Evolutionary conservation across 2,797 vertebrate species (phyloP).

Genomic region (Chrosomus eos): DNA sequence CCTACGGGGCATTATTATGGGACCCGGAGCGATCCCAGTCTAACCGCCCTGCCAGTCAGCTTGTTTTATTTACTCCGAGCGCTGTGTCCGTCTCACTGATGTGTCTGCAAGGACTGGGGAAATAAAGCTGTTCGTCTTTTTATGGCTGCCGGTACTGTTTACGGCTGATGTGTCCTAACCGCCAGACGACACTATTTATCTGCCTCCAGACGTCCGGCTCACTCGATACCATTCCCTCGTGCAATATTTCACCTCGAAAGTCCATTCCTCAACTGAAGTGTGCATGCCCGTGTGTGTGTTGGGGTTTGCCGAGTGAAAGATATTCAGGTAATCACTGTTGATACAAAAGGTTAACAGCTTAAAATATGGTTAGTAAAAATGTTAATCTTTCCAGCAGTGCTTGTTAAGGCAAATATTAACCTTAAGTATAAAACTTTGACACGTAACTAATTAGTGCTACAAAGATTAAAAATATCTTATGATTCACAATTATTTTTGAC

Average conservation of each 20-base stretch:
- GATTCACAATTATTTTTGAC: background rate
- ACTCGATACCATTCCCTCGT: conserved; percentile 33
- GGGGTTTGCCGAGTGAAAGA: background rate
- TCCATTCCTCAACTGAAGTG: conserved; percentile 23
- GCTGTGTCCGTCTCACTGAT: conserved; percentile 70
- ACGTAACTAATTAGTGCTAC: background rate
- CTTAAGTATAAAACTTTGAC: background rate
- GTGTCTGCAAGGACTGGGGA: conserved; percentile 70
- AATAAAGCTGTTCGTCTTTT: conserved; percentile 82
- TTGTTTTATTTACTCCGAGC: conserved; percentile 79
- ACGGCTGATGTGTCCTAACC: conserved; percentile 73
- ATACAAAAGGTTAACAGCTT: background rate
- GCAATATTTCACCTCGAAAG: conserved; percentile 58
- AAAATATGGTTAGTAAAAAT: background rate
- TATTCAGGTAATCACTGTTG: background rate
- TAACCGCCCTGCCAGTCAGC: conserved; percentile 63
- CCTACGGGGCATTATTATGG: conserved; percentile 78
- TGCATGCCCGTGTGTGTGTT: background rate
- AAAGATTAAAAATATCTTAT: background rate
- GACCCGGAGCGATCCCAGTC: conserved; percentile 74
- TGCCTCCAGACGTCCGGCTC: conserved; percentile 68
- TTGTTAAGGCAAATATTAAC: background rate
- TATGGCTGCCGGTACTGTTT: conserved; percentile 73
- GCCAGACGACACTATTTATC: conserved; percentile 74
- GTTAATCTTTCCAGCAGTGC: background rate